Evolutionary conservation across 1,140 invertebrate genomes (phyloP).

Genomic region (Drosophila santomea): DNA sequence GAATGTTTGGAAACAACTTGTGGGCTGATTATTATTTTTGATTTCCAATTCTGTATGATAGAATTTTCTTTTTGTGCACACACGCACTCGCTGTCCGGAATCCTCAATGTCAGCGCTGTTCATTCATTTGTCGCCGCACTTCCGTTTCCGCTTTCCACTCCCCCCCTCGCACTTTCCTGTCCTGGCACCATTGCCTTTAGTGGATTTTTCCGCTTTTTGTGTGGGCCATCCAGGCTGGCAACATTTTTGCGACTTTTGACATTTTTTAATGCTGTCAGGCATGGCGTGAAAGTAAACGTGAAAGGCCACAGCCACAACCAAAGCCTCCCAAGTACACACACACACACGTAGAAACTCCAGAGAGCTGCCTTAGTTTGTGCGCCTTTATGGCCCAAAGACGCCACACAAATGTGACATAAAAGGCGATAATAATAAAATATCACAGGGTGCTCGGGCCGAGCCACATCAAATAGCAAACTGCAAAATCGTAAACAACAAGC

Average conservation of each 20-base stretch:
- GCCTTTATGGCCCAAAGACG: slow-evolving; percentile 80
- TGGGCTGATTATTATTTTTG: too few species aligned
- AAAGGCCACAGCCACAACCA: slow-evolving; percentile 46
- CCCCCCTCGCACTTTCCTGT: neutral
- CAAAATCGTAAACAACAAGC: slow-evolving; percentile 79
- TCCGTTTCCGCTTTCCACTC: slow-evolving; percentile 29
- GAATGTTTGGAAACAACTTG: neutral
- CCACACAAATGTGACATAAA: slow-evolving; percentile 83
- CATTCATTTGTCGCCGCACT: slow-evolving; percentile 72
- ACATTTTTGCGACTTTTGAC: slow-evolving; percentile 82
- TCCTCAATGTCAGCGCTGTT: slow-evolving; percentile 71
- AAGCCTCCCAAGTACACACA: slow-evolving; percentile 22
- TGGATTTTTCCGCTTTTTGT: slow-evolving; percentile 14
- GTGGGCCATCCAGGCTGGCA: slow-evolving; percentile 53
- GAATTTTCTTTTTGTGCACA: slow-evolving; percentile 6
- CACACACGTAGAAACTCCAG: slow-evolving; percentile 26
- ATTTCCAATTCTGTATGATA: neutral
- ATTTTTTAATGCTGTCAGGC: slow-evolving; percentile 80
- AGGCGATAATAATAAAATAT: slow-evolving; percentile 83
- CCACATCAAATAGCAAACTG: slow-evolving; percentile 72
- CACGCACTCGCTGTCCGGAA: slow-evolving; percentile 35
- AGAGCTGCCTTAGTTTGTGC: slow-evolving; percentile 76
- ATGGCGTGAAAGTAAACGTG: slow-evolving; percentile 77
- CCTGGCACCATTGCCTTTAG: slow-evolving; percentile 35
- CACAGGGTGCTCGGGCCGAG: slow-evolving; percentile 36